Evolutionary conservation across 2,888 invertebrate species (phyloP).

Genomic region (Hypselothyrea guttata): DNA sequence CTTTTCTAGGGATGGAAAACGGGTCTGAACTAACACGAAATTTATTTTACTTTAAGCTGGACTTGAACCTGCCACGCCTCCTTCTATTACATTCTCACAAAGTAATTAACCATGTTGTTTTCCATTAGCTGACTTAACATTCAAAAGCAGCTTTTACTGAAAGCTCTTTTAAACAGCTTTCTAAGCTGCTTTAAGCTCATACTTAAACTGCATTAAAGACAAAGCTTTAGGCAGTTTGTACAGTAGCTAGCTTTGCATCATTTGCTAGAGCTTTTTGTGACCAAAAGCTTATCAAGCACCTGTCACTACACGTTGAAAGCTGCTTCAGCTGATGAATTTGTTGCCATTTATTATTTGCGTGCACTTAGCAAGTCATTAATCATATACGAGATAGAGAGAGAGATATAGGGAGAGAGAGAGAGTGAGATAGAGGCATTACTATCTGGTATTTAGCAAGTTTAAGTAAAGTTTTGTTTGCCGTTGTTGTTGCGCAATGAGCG

Average conservation of each 20-base stretch:
- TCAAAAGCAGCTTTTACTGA: background rate
- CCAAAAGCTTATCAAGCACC: background rate
- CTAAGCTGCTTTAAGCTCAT: background rate
- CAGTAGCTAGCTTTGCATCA: background rate
- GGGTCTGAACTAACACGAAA: too few relatives aligned
- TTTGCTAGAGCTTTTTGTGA: background rate
- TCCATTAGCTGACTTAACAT: too few relatives aligned
- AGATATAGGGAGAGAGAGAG: slow-evolving; percentile 2
- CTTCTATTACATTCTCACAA: too few relatives aligned
- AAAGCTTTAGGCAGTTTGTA: background rate
- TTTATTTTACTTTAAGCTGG: too few relatives aligned
- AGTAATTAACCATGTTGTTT: too few relatives aligned
- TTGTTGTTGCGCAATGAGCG: slow-evolving; percentile 49
- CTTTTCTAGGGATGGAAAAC: too few relatives aligned
- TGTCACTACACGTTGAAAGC: background rate
- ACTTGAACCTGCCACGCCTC: too few relatives aligned
- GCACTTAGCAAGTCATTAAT: slow-evolving; percentile 60
- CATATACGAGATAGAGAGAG: slow-evolving; percentile 10
- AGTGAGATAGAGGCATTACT: slow-evolving; percentile 12
- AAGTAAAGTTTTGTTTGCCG: slow-evolving; percentile 18
- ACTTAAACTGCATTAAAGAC: too few relatives aligned
- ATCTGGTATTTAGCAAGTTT: slow-evolving; percentile 48
- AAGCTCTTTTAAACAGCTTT: too few relatives aligned
- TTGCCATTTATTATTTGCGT: slow-evolving; percentile 30
- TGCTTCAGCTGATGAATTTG: slow-evolving; percentile 14